Base-by-base conservation (phyloP, 1,140 invertebrate species). In the Antheraea mylitta region DNA sequence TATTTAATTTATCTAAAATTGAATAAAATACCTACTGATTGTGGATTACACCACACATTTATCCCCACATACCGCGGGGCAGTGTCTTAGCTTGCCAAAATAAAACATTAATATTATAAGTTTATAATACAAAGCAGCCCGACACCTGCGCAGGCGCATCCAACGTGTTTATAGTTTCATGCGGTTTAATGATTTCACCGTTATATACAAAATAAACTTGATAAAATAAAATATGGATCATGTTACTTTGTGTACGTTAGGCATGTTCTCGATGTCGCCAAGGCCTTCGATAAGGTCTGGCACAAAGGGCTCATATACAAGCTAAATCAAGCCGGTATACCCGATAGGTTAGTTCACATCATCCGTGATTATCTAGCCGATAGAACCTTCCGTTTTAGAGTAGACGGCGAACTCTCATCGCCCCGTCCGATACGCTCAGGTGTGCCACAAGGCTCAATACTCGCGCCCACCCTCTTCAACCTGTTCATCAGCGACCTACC, bases 61-160 rank as follows among this genome's bases (percentile, higher is more conserved):
- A 61, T 22, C 45, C 65, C 60, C 71, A 69, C 75, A 74, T 71
- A 71, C 74, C 70, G 69, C 77, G 73, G 70, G 73, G 73, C 75
- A 65, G 73, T 75, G 74, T 79, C 79, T 79, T 78, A 77, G 81
- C 79, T 89, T 89, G 86, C 86, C 85, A 89, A 89, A 89, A 89
- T 89, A 89, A 83, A 89, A 84, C 86, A 89, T 89, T 89, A 87
- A 84, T 88, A 84, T 80, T 77, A 81, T 80, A 86, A 85, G 76
- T 74, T 85, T 72, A 73, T 86, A 85, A 86, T 83, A 80, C 74
- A 77, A 75, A 70, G 66, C 68, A 53, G 11, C 5, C 45, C 58
- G 75, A 70, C 86, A 88, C 86, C 86, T 88, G 86, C 69, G 11
- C 45, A 1, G 45, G 16, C 16, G 45, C 45, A 53, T 53, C 16